Percentiles rank a stretch among this genome's conserved stretches.
Conservation (phyloP, 2,797 vertebrate species). For the Cercopithecus diana region DNA sequence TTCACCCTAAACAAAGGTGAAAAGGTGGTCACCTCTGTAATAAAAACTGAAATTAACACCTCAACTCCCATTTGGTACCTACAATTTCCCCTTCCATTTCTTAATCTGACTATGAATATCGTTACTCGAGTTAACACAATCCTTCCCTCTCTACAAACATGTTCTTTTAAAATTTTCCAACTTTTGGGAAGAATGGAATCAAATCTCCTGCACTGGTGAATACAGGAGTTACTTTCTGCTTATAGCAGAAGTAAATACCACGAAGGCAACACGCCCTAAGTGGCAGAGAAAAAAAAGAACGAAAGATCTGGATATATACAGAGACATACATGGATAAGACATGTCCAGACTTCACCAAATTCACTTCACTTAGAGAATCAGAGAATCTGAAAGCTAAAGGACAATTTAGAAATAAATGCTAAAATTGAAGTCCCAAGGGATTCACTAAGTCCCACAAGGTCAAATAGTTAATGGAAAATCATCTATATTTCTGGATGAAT, state of each 20-base stretch:
- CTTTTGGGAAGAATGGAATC: not conserved
- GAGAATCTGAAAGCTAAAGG: not conserved
- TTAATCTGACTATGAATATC: not conserved
- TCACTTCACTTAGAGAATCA: not conserved
- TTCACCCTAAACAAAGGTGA: not conserved
- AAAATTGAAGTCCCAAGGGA: not conserved
- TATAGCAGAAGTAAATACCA: not conserved
- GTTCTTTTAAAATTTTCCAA: not conserved
- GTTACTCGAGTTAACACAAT: not conserved
- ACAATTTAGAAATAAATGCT: slow-evolving; percentile 10
- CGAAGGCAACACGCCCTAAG: not conserved
- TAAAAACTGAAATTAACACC: not conserved
- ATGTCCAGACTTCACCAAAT: not conserved
- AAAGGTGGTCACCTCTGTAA: not conserved
- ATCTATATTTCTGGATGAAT: not conserved
- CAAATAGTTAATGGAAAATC: not conserved
- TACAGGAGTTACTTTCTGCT: not conserved
- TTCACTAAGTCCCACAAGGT: not conserved
- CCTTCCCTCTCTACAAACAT: not conserved
- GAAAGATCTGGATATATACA: not conserved
- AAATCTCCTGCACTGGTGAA: not conserved
- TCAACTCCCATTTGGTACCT: not conserved
- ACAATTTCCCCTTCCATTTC: not conserved
- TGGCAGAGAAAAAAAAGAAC: not conserved
- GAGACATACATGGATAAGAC: not conserved